Evolutionary conservation across 2,888 invertebrate species (phyloP), one percentile per base, ranked within the genome.

Genomic region (Biston betularia): DNA sequence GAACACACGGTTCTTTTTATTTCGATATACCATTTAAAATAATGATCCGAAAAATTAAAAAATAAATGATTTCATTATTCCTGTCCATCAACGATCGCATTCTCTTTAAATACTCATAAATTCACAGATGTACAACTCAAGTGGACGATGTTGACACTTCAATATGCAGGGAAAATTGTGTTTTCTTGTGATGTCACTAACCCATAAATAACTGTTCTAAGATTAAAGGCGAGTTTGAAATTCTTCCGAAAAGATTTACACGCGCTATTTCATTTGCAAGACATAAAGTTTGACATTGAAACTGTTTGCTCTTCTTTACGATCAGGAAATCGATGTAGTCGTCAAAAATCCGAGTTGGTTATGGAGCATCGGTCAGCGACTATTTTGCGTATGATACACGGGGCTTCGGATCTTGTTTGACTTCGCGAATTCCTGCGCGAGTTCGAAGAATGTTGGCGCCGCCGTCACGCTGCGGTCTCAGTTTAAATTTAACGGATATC

Each of bases 281-380:
- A 87, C 88, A 83, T 92, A 90, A 92, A 90, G 75, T 83, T 79
- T 89, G 91, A 85, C 92, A 92, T 93, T 92, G 92, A 87, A 80
- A 84, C 79, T 85, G 87, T 90, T 89, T 83, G 86, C 84, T 85
- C 83, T 83, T 80, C 84, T 90, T 91, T 88, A 90, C 84, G 81
- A 84, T 83, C 85, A 84, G 90, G 90, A 90, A 91, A 88, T 87
- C 79, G 84, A 84, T 82, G 80, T 79, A 79, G 81, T 75, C 79
- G 77, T 82, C 80, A 70, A 79, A 84, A 81, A 87, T 82, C 80
- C 79, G 75, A 73, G 70, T 76, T 79, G 76, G 85, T 83, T 86
- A 84, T 82, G 83, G 82, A 81, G 82, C 82, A 80, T 85, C 83
- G 82, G 81, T 78, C 78, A 77, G 78, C 79, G 77, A 80, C 82